Evolutionary conservation across 1,140 invertebrate genomes (phyloP).

Genomic region (Thalassaphorura encarpata): DNA sequence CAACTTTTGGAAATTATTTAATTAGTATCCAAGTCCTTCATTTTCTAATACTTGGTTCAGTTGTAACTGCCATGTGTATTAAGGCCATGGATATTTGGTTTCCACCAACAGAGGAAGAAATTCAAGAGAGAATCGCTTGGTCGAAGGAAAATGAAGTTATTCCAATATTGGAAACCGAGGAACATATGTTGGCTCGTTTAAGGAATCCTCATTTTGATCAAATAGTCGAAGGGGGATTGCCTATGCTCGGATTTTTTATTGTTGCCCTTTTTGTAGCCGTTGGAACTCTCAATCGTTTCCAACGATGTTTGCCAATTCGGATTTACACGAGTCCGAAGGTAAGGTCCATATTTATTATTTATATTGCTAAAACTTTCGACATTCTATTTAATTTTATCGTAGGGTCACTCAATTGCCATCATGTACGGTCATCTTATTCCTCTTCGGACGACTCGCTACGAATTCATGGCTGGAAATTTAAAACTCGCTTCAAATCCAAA

Average conservation of each 20-base stretch:
- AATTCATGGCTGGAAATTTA: constrained; percentile 26
- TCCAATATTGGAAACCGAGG: too few relatives aligned
- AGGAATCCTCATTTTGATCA: too few relatives aligned
- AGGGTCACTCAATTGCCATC: constrained; percentile 20
- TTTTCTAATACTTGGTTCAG: not conserved
- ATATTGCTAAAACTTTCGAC: too few relatives aligned
- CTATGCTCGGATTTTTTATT: too few relatives aligned
- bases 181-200: too few relatives aligned
- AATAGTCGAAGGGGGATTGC: too few relatives aligned
- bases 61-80: not conserved
- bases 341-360: too few relatives aligned
- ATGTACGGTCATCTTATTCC: constrained; percentile 13
- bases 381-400: constrained; percentile 1
- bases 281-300: not conserved
- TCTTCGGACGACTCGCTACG: not conserved
- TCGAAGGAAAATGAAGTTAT: too few relatives aligned
- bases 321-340: constrained; percentile 6
- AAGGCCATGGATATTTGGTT: too few relatives aligned
- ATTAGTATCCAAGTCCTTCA: constrained; percentile 2
- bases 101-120: too few relatives aligned
- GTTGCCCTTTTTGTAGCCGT: not conserved
- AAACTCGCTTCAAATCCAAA: too few relatives aligned
- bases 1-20: not conserved
- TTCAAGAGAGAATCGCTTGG: not conserved
- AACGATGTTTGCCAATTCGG: constrained; percentile 1